These are phyloP conservation scores for Netelia inedita DNA, from an alignment of 2,888 invertebrate species.

Conservation along the genomic window DNA sequence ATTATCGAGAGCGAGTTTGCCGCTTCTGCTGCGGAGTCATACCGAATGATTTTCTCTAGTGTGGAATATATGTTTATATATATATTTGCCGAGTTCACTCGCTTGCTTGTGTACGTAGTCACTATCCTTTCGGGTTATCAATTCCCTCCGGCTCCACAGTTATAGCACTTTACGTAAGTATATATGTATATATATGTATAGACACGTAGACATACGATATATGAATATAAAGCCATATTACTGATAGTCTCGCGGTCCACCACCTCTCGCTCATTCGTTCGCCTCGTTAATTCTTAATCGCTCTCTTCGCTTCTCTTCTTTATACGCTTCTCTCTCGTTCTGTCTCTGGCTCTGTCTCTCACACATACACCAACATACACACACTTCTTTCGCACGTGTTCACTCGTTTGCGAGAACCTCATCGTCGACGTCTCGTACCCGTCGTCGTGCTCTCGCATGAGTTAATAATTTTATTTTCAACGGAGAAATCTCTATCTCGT, in stretches of 20 bases:
- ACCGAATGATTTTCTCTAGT: conserved; percentile 54
- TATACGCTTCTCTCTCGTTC: not conserved
- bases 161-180: conserved; percentile 19
- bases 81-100: conserved; percentile 56
- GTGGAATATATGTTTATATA: conserved; percentile 20
- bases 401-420: conserved; percentile 40
- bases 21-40: conserved; percentile 47
- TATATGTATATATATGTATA: conserved; percentile 32
- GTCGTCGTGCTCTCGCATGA: conserved; percentile 49
- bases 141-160: conserved; percentile 56
- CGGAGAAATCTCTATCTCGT: conserved; percentile 5
- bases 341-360: conserved; percentile 13
- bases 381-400: conserved; percentile 36
- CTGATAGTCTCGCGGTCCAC: conserved; percentile 53
- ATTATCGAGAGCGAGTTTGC: conserved; percentile 69
- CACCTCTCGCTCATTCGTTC: conserved; percentile 67
- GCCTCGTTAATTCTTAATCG: conserved; percentile 69
- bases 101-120: conserved; percentile 45
- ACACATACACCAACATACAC: conserved; percentile 2
- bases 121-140: conserved; percentile 67
- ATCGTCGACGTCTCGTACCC: conserved; percentile 34
- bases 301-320: conserved; percentile 50
- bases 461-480: conserved; percentile 66
- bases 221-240: conserved; percentile 39
- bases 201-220: conserved; percentile 3